phyloP scores from a whole-genome alignment of 2,888 invertebrate species.

The Nymphalis urticae region DNA sequence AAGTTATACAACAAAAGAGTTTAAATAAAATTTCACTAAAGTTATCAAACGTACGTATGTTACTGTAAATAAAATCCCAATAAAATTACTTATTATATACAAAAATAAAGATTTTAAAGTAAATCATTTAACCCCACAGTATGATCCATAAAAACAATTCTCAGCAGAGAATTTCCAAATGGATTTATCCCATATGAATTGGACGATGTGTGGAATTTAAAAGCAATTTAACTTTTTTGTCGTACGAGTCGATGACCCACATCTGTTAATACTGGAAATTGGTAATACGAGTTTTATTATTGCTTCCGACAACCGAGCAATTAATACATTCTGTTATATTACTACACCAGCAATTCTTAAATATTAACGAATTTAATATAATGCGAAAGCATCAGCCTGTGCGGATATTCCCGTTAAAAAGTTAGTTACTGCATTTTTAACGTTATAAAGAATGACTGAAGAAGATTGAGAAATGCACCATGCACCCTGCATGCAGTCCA shows the following conservation, averaged over 20 bases:
- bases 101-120: too few species aligned
- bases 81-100: too few species aligned
- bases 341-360: not conserved
- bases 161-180: slow-evolving; percentile 3
- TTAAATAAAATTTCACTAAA: not conserved
- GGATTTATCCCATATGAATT: slow-evolving; percentile 15
- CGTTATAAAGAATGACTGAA: too few species aligned
- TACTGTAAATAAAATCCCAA: too few species aligned
- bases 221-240: slow-evolving; percentile 23
- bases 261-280: slow-evolving; percentile 22
- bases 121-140: not conserved
- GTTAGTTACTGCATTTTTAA: too few species aligned
- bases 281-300: slow-evolving; percentile 16
- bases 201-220: slow-evolving; percentile 21
- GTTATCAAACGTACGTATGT: too few species aligned
- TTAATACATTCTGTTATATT: not conserved
- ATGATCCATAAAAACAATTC: slow-evolving; percentile 14
- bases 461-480: too few species aligned
- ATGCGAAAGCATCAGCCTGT: too few species aligned
- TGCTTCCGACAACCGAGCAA: slow-evolving; percentile 2
- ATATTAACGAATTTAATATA: not conserved
- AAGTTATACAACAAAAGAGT: slow-evolving; percentile 6
- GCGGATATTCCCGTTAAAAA: too few species aligned
- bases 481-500: too few species aligned
- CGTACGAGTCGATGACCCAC: slow-evolving; percentile 10